Percentiles rank a stretch among this genome's conserved stretches.
Evolutionary conservation across 2,888 invertebrate genomes (phyloP).

Genomic region (Coecobrya sp.): DNA sequence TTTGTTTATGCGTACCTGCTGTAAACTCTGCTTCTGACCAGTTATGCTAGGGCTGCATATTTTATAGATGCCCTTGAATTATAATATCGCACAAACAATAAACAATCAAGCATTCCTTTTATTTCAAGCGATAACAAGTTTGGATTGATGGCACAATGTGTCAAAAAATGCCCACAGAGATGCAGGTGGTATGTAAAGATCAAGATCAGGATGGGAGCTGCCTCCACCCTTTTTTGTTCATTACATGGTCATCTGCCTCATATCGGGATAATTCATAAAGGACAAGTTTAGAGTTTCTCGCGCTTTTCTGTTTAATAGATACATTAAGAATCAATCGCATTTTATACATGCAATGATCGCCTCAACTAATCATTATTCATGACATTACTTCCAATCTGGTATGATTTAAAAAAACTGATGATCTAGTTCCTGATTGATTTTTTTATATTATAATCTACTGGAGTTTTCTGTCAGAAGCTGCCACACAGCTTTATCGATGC

Average conservation of each 20-base stretch:
- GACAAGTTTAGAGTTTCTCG: not conserved
- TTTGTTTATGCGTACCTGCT: too few relatives aligned
- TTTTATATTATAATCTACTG: conserved; percentile 1
- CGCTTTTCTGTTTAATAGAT: not conserved
- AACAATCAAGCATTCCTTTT: conserved; percentile 5
- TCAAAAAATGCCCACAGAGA: not conserved
- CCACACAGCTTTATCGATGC: too few relatives aligned
- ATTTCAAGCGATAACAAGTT: not conserved
- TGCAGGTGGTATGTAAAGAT: conserved; percentile 59
- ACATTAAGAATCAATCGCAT: not conserved
- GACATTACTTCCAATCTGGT: conserved; percentile 46
- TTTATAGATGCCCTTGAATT: conserved; percentile 20
- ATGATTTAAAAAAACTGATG: conserved; percentile 5
- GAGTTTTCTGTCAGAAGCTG: conserved; percentile 13
- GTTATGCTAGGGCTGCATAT: too few relatives aligned
- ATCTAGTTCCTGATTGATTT: conserved; percentile 73
- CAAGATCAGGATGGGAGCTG: conserved; percentile 71
- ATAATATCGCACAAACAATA: conserved; percentile 9
- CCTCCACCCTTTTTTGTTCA: conserved; percentile 75
- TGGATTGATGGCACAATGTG: not conserved
- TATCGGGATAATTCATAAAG: not conserved
- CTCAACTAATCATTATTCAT: conserved; percentile 61
- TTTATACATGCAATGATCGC: not conserved
- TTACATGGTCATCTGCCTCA: conserved; percentile 73
- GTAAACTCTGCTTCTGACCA: too few relatives aligned